Conservation (phyloP, 2,113 vertebrate genomes). For the Apeltes quadracus region DNA sequence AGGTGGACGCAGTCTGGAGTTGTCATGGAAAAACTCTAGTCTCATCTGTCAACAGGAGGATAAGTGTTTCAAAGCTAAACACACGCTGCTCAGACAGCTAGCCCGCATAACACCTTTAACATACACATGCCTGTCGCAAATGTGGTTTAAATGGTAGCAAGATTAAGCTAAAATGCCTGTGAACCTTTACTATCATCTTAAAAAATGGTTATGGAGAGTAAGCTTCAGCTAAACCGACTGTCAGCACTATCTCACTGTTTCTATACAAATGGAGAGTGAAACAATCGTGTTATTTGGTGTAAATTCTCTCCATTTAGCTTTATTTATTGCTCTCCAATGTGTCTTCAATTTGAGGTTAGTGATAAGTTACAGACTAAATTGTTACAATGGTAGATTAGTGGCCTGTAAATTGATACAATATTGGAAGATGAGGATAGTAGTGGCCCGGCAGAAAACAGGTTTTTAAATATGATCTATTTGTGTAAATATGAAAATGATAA, state of each 20-base stretch:
- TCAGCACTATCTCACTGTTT: neutral
- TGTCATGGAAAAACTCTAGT: constrained; percentile 66
- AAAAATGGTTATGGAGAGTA: neutral
- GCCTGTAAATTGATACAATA: constrained; percentile 19
- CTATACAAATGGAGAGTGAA: neutral
- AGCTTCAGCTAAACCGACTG: neutral
- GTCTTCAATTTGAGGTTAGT: constrained; percentile 27
- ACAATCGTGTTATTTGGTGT: neutral
- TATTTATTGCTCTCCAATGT: constrained; percentile 17
- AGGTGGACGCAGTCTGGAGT: constrained; percentile 49
- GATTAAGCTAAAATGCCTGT: constrained; percentile 3
- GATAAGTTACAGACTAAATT: constrained; percentile 19
- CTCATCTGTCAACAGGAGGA: constrained; percentile 65
- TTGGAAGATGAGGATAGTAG: constrained; percentile 4
- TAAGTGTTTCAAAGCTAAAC: constrained; percentile 69
- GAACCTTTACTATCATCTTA: neutral
- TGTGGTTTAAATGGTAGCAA: constrained; percentile 12
- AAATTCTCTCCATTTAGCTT: neutral
- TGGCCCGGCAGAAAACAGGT: neutral
- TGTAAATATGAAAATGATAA: neutral
- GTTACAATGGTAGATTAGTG: constrained; percentile 33
- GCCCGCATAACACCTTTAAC: constrained; percentile 35
- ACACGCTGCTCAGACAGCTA: constrained; percentile 47
- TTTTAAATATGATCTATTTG: neutral
- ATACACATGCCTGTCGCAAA: constrained; percentile 13